Evolutionary conservation across 2,888 invertebrate species (phyloP).

Genomic region (Carcina quercana): DNA sequence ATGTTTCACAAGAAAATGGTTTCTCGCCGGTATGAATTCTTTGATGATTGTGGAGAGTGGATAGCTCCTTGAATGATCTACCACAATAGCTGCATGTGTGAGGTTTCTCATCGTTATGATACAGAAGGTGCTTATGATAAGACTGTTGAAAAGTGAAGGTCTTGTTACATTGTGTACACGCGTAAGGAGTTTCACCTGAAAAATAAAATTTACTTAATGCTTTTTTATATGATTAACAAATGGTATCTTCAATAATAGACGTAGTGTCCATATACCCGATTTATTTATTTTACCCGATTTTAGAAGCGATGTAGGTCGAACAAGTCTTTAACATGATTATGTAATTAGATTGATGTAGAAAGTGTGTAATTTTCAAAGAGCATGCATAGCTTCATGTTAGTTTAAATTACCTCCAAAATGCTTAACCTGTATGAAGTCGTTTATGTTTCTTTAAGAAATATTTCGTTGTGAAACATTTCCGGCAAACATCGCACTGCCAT

Average conservation of each 20-base stretch:
- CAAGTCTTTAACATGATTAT: too few species aligned
- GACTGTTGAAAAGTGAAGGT: constrained; percentile 94
- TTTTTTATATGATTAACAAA: too few species aligned
- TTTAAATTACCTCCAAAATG: constrained; percentile 60
- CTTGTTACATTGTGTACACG: constrained; percentile 86
- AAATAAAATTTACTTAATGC: constrained; percentile 4
- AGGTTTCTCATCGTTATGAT: constrained; percentile 91
- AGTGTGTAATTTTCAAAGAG: too few species aligned
- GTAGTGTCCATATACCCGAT: too few species aligned
- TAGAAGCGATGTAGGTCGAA: too few species aligned
- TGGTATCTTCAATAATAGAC: too few species aligned
- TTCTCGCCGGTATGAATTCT: constrained; percentile 90
- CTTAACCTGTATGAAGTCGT: constrained; percentile 86
- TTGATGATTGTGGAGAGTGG: constrained; percentile 90
- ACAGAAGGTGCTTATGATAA: constrained; percentile 90
- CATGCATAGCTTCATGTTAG: constrained; percentile 38
- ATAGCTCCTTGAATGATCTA: constrained; percentile 88
- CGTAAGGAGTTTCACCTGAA: constrained; percentile 91
- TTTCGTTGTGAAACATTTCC: constrained; percentile 90
- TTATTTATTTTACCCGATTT: too few species aligned
- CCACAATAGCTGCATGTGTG: constrained; percentile 85
- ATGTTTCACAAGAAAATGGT: constrained; percentile 90
- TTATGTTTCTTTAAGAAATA: constrained; percentile 93
- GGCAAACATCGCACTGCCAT: constrained; percentile 90
- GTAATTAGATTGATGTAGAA: too few species aligned